Conservation (phyloP, 2,113 vertebrate species). For the Gulo gulo region DNA sequence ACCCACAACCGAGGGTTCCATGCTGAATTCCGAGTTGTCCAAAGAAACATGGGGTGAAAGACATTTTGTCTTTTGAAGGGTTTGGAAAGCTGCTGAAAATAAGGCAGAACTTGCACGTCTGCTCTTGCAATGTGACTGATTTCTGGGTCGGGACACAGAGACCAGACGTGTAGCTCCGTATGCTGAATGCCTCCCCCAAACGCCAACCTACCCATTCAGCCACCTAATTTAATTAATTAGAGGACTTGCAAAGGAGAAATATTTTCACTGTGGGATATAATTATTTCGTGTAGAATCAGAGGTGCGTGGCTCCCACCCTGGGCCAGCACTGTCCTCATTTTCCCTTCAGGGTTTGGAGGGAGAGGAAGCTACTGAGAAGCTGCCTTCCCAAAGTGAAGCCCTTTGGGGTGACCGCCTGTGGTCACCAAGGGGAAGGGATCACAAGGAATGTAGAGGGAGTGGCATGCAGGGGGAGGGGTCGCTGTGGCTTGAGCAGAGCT, state of each 20-base stretch:
- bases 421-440: neutral
- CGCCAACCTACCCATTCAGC: fast-evolving
- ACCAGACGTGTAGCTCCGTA: neutral
- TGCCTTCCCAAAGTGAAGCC: neutral
- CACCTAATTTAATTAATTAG: neutral
- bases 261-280: neutral
- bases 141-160: neutral
- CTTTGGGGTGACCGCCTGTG: too few relatives aligned
- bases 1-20: too few relatives aligned
- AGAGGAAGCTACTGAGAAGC: neutral
- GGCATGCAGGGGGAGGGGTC: too few relatives aligned
- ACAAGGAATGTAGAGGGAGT: neutral
- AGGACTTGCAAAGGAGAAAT: neutral
- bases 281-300: too few relatives aligned
- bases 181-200: neutral
- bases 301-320: neutral
- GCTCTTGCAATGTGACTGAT: neutral
- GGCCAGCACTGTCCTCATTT: neutral
- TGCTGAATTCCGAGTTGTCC: neutral
- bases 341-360: neutral
- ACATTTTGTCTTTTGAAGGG: neutral
- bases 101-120: too few relatives aligned
- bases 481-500: neutral
- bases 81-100: neutral
- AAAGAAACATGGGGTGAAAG: neutral